Conservation (phyloP, 2,888 invertebrate genomes). For the Lithodes maja region DNA sequence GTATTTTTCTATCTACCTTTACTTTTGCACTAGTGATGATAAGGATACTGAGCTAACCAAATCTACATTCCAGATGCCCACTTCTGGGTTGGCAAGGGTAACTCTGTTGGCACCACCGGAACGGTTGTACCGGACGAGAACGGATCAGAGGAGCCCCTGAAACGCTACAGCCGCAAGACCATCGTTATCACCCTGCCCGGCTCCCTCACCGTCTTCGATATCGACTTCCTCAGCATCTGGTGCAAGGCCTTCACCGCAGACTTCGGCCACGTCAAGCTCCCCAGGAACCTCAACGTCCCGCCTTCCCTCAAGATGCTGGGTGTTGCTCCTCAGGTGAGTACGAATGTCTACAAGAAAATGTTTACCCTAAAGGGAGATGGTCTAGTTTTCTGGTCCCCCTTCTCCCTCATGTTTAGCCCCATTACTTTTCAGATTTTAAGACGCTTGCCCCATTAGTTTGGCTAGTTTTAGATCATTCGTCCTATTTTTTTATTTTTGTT, state of each 20-base stretch:
- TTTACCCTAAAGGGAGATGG: no score
- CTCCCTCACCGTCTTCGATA: constrained; percentile 92
- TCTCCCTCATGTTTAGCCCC: no score
- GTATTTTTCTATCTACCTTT: no score
- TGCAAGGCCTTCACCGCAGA: constrained; percentile 94
- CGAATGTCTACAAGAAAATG: background rate
- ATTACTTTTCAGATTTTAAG: no score
- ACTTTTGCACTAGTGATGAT: no score
- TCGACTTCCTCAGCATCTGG: constrained; percentile 95
- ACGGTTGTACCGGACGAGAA: constrained; percentile 93
- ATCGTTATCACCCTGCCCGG: constrained; percentile 93
- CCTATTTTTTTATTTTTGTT: no score
- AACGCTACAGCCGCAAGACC: constrained; percentile 89
- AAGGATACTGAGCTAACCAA: no score
- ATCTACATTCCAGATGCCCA: constrained; percentile 83
- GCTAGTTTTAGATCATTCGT: no score
- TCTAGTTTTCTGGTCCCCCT: no score
- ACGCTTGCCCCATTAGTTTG: no score
- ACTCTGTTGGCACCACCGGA: constrained; percentile 87
- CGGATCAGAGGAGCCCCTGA: constrained; percentile 86
- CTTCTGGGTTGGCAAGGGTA: constrained; percentile 93
- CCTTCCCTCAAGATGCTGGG: constrained; percentile 95
- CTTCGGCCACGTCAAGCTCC: constrained; percentile 90
- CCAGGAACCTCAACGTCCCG: constrained; percentile 86
- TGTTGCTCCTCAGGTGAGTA: constrained; percentile 92